Percentiles rank a stretch among this genome's conserved stretches.
phyloP scores from a whole-genome alignment of 2,113 vertebrate species.

The Tenrec ecaudatus region DNA sequence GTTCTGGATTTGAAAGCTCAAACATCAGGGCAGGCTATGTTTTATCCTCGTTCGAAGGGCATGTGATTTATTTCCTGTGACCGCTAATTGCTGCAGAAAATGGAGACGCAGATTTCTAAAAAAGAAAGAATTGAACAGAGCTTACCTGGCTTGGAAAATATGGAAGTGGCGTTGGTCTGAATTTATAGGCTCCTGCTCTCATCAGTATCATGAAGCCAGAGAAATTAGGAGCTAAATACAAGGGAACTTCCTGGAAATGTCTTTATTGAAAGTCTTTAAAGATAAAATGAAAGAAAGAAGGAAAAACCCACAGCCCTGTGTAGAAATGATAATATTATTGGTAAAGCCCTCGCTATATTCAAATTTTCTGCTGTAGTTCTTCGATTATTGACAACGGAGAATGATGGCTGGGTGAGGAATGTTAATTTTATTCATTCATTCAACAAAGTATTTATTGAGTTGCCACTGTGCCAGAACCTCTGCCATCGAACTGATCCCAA shows the following conservation, averaged over 20 bases:
- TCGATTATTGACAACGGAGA: not conserved
- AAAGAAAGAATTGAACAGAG: slow-evolving; percentile 32
- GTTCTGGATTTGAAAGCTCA: slow-evolving; percentile 63
- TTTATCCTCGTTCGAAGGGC: slow-evolving; percentile 37
- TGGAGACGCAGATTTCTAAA: slow-evolving; percentile 53
- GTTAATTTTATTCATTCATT: not conserved
- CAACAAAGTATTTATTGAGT: too few relatives aligned
- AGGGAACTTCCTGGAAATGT: slow-evolving; percentile 1
- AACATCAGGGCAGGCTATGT: slow-evolving; percentile 26
- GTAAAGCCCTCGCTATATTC: not conserved
- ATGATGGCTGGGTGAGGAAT: not conserved
- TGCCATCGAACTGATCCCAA: too few relatives aligned
- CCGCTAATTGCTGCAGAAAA: slow-evolving; percentile 69
- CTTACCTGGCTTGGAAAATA: slow-evolving; percentile 51
- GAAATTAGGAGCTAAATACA: slow-evolving; percentile 23
- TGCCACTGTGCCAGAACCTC: too few relatives aligned
- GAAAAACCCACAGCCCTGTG: not conserved
- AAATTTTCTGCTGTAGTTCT: not conserved
- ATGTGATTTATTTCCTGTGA: slow-evolving; percentile 62
- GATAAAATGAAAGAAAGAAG: not conserved
- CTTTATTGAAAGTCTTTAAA: slow-evolving; percentile 28
- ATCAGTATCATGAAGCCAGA: not conserved
- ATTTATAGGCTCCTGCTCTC: not conserved
- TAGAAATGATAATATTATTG: not conserved
- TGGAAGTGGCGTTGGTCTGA: not conserved